Conservation (phyloP, 1,140 invertebrate species). For the Drosophila lacteicornis region DNA sequence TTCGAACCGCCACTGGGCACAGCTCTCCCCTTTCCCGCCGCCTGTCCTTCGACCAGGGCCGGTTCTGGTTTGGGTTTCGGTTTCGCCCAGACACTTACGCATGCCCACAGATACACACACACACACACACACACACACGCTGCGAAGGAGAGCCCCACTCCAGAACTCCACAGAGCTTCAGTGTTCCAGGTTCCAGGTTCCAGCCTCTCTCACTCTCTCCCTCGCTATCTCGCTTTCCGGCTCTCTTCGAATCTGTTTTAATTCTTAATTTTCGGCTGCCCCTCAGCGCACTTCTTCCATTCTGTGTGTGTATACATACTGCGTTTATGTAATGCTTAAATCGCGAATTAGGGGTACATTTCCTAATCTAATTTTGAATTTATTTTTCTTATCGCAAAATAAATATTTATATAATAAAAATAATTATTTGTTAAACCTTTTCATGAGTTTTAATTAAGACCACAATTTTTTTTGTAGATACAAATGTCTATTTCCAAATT, state of each 20-base stretch:
- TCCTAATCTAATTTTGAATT: neutral
- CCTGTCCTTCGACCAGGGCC: conserved; percentile 61
- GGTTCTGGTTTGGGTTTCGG: conserved; percentile 60
- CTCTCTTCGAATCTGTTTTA: conserved; percentile 50
- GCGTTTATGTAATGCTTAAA: neutral
- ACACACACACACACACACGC: conserved; percentile 16
- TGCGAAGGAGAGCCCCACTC: neutral
- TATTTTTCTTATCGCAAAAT: neutral
- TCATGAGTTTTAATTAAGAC: neutral
- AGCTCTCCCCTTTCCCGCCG: neutral
- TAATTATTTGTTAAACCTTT: neutral
- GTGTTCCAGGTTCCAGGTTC: conserved; percentile 56
- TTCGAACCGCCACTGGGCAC: neutral
- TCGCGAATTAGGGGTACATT: neutral
- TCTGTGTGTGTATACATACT: conserved; percentile 33
- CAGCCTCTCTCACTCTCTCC: conserved; percentile 2
- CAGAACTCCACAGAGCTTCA: conserved; percentile 48
- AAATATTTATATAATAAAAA: neutral
- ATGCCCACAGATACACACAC: conserved; percentile 14
- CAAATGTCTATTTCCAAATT: too few relatives aligned
- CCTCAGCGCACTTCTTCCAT: conserved; percentile 53
- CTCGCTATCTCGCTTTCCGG: conserved; percentile 4
- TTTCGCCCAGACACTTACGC: conserved; percentile 50
- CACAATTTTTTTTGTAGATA: too few relatives aligned
- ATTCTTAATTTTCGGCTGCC: conserved; percentile 64